phyloP scores from a whole-genome alignment of 2,888 invertebrate genomes.

The Cephus runcator region DNA sequence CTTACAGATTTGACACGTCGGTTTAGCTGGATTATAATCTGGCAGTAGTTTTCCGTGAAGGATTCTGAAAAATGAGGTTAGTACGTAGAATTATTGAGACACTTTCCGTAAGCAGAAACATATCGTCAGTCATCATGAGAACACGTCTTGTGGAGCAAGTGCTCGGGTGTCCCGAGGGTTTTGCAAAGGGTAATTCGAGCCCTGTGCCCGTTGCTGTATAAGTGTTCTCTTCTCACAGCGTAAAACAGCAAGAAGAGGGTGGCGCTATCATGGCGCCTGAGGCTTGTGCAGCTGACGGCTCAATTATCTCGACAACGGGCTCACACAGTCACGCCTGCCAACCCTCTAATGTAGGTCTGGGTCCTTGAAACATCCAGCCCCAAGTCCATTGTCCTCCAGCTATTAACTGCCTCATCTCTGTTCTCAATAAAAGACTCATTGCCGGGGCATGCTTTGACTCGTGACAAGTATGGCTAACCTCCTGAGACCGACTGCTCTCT shows the following conservation, averaged over 20 bases:
- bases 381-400: constrained; percentile 55
- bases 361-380: constrained; percentile 50
- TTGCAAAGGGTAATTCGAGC: constrained; percentile 32
- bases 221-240: constrained; percentile 33
- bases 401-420: constrained; percentile 50
- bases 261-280: constrained; percentile 50
- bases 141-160: constrained; percentile 8
- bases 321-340: constrained; percentile 57
- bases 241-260: constrained; percentile 17
- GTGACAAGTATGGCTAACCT: constrained; percentile 34
- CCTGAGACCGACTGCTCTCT: neutral
- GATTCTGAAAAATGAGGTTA: neutral
- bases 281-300: constrained; percentile 63
- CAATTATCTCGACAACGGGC: constrained; percentile 60
- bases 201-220: constrained; percentile 26
- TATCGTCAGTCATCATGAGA: constrained; percentile 18
- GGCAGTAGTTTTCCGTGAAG: constrained; percentile 33
- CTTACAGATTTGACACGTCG: constrained; percentile 56
- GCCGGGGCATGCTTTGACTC: constrained; percentile 53
- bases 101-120: neutral
- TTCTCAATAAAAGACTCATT: constrained; percentile 45
- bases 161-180: neutral
- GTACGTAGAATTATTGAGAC: neutral
- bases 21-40: constrained; percentile 50
- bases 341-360: constrained; percentile 25